Percentiles rank a stretch among this genome's conserved stretches.
These are phyloP conservation scores for Poeciliopsis occidentalis DNA, from an alignment of 2,113 vertebrate genomes.

Conservation along the genomic window DNA sequence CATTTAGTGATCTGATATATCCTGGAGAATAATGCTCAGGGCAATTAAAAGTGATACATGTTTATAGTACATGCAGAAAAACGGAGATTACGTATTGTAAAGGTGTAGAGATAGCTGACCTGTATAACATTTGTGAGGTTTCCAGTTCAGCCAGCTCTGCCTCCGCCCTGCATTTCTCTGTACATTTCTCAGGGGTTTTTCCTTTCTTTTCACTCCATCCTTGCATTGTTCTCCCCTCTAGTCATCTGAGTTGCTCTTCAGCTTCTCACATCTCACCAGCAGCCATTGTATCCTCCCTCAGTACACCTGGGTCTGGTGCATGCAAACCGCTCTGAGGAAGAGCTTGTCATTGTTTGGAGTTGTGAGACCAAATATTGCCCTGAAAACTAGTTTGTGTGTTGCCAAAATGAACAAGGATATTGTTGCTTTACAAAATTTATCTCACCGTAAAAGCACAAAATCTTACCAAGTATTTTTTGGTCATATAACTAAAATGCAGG, in stretches of 20 bases:
- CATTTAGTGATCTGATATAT: conserved; percentile 40
- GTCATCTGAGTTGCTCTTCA: conserved; percentile 36
- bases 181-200: conserved; percentile 79
- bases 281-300: conserved; percentile 55
- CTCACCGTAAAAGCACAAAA: too few relatives aligned
- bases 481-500: too few relatives aligned
- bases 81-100: conserved; percentile 4
- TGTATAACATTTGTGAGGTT: conserved; percentile 36
- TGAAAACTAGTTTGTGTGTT: not conserved
- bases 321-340: conserved; percentile 11
- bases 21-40: conserved; percentile 17
- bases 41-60: conserved; percentile 15
- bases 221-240: conserved; percentile 68
- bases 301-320: conserved; percentile 36
- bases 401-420: not conserved
- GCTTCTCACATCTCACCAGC: conserved; percentile 52
- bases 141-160: conserved; percentile 50
- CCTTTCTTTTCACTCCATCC: conserved; percentile 70
- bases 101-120: conserved; percentile 12
- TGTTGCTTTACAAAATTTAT: not conserved
- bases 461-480: too few relatives aligned
- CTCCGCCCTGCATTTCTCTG: conserved; percentile 65
- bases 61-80: conserved; percentile 13
- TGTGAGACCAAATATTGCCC: conserved; percentile 6
- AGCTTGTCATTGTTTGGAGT: conserved; percentile 14